Base-by-base conservation (phyloP, 2,888 invertebrate genomes). In the Macrophya annulata region DNA sequence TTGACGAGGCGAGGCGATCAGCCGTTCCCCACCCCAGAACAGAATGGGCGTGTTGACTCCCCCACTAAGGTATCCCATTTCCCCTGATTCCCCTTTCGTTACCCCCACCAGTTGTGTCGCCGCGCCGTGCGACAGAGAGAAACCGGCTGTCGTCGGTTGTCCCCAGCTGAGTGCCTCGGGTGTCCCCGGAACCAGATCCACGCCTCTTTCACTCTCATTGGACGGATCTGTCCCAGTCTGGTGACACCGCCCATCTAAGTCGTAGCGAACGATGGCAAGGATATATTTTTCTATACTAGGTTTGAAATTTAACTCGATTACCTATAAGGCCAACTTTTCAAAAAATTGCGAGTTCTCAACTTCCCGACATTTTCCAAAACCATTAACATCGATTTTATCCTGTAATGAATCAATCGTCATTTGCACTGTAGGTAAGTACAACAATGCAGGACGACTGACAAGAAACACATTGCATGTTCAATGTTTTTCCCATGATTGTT, bases 211-310 rank as follows among this genome's bases (percentile, higher is more conserved):
- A 9, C 45, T 65, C 62, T 88, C 88, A 92, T 92, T 92, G 92
- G 92, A 86, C 83, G 89, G 87, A 89, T 89, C 89, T 92, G 91
- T 92, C 92, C 90, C 90, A 90, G 88, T 85, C 59, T 84, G 90
- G 89, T 91, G 91, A 92, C 91, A 91, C 65, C 83, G 83, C 83
- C 83, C 83, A 83, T 83, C 81, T 17, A 21, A 81, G 45, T 83
- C 68, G 59, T 62, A 48, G 62, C n/a, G 62, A 59, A 81, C 43
- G 79, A 81, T 81, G 79, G 59, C 62, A 59, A 81, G 62, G 43
- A 43, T 62, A 21, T 51, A 12, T n/a, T 31, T 77, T 48, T 15
- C 74, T 43, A 45, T 43, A 45, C 21, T 12, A 45, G 72, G 8
- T 62, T 9, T 21, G 21, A 62, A 62, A 74, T 45, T n/a, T 6